Percentiles rank a stretch among this genome's conserved stretches.
phyloP scores from a whole-genome alignment of 2,888 invertebrate species.

The Thalpophila matura region DNA sequence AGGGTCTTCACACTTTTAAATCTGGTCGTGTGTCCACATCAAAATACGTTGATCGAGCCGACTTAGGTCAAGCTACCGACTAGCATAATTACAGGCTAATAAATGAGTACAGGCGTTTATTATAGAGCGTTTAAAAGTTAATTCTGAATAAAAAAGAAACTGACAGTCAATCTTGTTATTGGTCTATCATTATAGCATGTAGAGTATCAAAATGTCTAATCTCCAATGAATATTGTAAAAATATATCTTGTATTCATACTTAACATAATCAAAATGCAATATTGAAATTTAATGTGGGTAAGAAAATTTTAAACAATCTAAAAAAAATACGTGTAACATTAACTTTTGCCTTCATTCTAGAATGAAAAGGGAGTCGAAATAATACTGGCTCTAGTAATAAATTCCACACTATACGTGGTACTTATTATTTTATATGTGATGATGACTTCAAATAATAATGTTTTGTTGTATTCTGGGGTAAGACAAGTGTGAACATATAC shows the following conservation, averaged over 20 bases:
- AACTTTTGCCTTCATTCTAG: not conserved
- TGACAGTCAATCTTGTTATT: no score
- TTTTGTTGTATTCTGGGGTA: slow-evolving; percentile 7
- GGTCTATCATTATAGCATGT: slow-evolving; percentile 16
- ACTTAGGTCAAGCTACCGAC: no score
- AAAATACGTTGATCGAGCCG: no score
- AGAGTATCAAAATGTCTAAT: slow-evolving; percentile 38
- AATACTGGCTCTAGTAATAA: not conserved
- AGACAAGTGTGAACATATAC: slow-evolving; percentile 1
- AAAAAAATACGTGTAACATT: slow-evolving; percentile 1
- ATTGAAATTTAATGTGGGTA: slow-evolving; percentile 14
- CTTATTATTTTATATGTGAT: slow-evolving; percentile 28
- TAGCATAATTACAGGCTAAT: no score
- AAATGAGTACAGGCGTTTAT: no score
- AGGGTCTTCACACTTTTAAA: no score
- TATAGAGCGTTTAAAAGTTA: no score
- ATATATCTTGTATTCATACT: slow-evolving; percentile 32
- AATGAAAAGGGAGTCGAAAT: slow-evolving; percentile 6
- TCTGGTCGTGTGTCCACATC: no score
- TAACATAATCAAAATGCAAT: slow-evolving; percentile 8
- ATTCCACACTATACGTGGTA: not conserved
- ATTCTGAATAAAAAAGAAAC: no score
- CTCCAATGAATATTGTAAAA: slow-evolving; percentile 32
- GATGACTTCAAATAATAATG: slow-evolving; percentile 12
- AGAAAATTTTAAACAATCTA: not conserved